Evolutionary conservation across 2,113 vertebrate species (phyloP).

Genomic region (Gopherus evgoodei): DNA sequence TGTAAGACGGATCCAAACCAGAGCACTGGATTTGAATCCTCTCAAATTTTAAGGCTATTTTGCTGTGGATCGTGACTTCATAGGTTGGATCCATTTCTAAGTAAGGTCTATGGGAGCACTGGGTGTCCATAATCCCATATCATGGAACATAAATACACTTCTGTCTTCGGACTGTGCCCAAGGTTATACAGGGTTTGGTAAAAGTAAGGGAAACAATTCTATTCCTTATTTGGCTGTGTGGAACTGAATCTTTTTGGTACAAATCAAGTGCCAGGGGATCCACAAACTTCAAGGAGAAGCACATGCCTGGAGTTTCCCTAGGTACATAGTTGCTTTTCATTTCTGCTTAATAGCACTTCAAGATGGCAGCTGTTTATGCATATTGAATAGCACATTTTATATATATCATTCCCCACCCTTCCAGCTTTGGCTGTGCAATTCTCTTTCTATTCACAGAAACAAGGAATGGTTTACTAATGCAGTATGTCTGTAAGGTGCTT

Average conservation of each 20-base stretch:
- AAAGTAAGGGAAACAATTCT: neutral
- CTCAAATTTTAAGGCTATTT: neutral
- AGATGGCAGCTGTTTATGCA: constrained; percentile 21
- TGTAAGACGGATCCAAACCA: neutral
- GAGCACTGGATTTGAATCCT: neutral
- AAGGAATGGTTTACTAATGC: neutral
- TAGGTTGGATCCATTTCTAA: neutral
- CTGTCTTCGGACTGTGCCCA: neutral
- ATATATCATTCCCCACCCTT: neutral
- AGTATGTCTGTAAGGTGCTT: neutral
- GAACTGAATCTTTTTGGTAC: neutral
- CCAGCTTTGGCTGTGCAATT: neutral
- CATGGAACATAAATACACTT: neutral
- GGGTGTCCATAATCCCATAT: neutral
- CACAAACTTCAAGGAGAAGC: neutral
- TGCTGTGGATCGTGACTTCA: neutral
- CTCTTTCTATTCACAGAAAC: neutral
- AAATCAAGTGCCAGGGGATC: neutral
- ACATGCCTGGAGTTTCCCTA: neutral
- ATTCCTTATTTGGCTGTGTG: neutral
- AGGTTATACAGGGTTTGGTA: neutral
- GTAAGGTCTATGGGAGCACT: neutral
- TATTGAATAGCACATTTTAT: neutral
- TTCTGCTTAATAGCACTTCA: constrained; percentile 6
- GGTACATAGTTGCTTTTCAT: neutral